Percentiles rank a stretch among this genome's conserved stretches.
Evolutionary conservation across 2,113 vertebrate species (phyloP).

Genomic region (Actinemys pallida): DNA sequence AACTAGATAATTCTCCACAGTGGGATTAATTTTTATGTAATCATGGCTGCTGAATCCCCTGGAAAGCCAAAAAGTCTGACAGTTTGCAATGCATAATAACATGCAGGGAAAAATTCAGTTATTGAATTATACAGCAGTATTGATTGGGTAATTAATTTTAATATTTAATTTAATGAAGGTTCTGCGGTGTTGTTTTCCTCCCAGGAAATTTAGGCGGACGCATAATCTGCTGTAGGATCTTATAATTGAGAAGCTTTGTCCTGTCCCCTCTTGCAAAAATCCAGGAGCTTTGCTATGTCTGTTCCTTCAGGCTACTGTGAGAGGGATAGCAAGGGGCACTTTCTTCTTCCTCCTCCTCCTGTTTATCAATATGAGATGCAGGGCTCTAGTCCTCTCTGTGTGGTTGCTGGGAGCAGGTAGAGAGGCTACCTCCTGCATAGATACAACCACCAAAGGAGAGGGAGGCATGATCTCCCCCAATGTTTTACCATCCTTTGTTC

Average conservation of each 20-base stretch:
- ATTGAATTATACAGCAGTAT: not conserved
- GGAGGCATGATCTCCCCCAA: not conserved
- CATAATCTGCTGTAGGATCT: not conserved
- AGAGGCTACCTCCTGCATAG: not conserved
- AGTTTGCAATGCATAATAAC: not conserved
- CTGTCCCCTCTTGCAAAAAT: not conserved
- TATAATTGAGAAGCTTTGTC: not conserved
- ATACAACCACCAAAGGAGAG: not conserved
- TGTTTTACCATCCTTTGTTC: not conserved
- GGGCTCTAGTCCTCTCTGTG: not conserved
- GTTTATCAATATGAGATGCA: not conserved
- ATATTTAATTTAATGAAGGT: not conserved
- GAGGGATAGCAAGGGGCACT: not conserved
- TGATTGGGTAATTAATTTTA: not conserved
- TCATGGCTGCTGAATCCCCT: not conserved
- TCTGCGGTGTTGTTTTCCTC: not conserved
- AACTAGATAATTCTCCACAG: not conserved
- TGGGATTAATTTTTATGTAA: not conserved
- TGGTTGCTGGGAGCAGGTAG: too few relatives aligned
- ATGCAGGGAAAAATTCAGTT: not conserved
- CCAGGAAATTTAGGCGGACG: not conserved
- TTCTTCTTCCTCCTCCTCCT: not conserved
- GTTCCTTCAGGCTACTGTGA: not conserved
- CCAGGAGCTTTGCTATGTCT: not conserved
- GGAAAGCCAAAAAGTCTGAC: not conserved